Evolutionary conservation across 2,888 invertebrate genomes (phyloP).

Genomic region (Diarsia dahlii): DNA sequence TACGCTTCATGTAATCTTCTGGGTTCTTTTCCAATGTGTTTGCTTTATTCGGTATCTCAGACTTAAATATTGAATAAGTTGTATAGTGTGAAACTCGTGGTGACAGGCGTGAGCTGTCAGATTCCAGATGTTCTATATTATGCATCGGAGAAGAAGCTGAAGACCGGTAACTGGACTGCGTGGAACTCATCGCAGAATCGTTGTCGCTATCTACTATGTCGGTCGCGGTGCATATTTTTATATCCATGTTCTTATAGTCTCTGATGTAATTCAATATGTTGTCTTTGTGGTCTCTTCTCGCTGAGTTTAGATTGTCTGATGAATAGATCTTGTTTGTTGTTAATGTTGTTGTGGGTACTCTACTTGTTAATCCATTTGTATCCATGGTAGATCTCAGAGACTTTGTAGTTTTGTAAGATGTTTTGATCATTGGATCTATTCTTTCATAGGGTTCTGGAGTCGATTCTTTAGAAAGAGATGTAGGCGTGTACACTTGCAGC

Average conservation of each 20-base stretch:
- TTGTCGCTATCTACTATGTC: constrained; percentile 94
- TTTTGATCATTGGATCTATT: constrained; percentile 77
- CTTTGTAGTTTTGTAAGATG: constrained; percentile 74
- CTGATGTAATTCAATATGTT: constrained; percentile 75
- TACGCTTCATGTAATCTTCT: constrained; percentile 89
- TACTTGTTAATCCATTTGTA: constrained; percentile 73
- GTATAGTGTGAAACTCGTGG: constrained; percentile 85
- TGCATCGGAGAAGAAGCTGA: constrained; percentile 94
- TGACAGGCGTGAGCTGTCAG: constrained; percentile 89
- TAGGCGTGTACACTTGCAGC: constrained; percentile 91
- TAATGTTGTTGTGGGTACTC: constrained; percentile 69
- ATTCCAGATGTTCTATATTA: constrained; percentile 91
- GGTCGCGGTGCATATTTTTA: constrained; percentile 86
- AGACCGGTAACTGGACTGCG: constrained; percentile 94
- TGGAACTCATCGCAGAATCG: constrained; percentile 96
- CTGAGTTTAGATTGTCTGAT: constrained; percentile 67
- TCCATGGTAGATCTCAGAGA: constrained; percentile 77
- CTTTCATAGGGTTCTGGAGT: constrained; percentile 86
- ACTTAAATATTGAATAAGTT: constrained; percentile 85
- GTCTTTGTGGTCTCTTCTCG: constrained; percentile 80
- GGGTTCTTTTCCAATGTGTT: constrained; percentile 78
- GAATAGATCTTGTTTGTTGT: constrained; percentile 69
- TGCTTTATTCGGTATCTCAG: constrained; percentile 83
- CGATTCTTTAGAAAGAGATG: constrained; percentile 86
- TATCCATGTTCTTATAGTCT: constrained; percentile 86